Conservation (phyloP, 2,797 vertebrate genomes). For the Syngnathus acus region DNA sequence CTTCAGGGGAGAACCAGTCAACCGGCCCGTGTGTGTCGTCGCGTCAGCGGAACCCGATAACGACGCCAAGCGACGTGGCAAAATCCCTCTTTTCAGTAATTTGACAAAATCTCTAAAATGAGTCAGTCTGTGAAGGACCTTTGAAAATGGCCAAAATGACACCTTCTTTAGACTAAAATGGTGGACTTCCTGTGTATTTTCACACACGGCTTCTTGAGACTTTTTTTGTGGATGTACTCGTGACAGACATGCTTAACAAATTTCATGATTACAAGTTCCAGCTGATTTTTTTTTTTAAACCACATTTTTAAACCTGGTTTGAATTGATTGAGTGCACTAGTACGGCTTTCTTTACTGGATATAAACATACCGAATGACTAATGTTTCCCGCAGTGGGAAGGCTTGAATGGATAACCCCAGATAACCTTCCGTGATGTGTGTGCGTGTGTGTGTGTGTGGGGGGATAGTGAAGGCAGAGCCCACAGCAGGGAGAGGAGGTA, state of each 20-base stretch:
- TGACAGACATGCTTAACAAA: background rate
- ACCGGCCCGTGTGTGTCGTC: too few species aligned
- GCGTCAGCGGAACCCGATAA: too few species aligned
- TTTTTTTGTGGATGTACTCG: background rate
- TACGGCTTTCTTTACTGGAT: background rate
- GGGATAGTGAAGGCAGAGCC: slow-evolving; percentile 7
- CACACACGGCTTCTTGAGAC: background rate
- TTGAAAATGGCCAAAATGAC: background rate
- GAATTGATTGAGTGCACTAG: background rate
- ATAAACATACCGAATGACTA: slow-evolving; percentile 33
- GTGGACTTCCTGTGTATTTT: background rate
- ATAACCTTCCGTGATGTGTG: background rate
- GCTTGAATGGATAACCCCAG: slow-evolving; percentile 27
- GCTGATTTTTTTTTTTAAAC: background rate
- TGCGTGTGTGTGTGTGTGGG: background rate
- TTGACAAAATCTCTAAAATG: background rate
- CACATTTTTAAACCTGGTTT: background rate
- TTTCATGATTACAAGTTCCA: background rate
- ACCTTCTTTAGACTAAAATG: background rate
- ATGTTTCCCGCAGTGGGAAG: slow-evolving; percentile 42
- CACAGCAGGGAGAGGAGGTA: slow-evolving; percentile 11
- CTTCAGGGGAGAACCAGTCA: background rate
- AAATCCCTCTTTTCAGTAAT: background rate
- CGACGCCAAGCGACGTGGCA: background rate
- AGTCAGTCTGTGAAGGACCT: background rate